phyloP scores from a whole-genome alignment of 64 coral and sea anemone genomes.

The Hydrozoanthus tunicans region DNA sequence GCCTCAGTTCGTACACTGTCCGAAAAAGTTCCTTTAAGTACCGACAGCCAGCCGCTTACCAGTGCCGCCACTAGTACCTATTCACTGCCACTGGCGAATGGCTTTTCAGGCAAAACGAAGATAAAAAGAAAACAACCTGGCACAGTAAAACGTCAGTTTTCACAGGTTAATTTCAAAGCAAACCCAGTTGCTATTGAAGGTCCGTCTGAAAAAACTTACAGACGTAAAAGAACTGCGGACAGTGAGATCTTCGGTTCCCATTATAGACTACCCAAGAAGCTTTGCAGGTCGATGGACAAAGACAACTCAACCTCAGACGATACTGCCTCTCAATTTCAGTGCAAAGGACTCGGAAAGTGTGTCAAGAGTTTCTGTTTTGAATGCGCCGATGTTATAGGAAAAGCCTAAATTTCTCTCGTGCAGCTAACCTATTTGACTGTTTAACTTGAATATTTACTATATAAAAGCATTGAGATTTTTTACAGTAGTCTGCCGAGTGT shows the following conservation, averaged over 20 bases:
- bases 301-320: not conserved
- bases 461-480: no score
- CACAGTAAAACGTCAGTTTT: not conserved
- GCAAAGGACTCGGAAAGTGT: constrained; percentile 6
- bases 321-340: not conserved
- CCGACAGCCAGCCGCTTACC: not conserved
- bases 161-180: not conserved
- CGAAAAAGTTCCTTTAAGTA: not conserved
- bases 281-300: not conserved
- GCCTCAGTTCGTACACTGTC: not conserved
- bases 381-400: not conserved
- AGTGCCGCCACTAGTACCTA: not conserved
- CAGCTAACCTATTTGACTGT: no score
- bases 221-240: constrained; percentile 45
- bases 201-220: not conserved
- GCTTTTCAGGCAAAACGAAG: not conserved
- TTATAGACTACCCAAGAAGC: constrained; percentile 15
- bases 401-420: no score
- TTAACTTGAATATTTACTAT: no score
- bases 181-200: not conserved
- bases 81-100: not conserved
- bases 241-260: not conserved
- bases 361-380: constrained; percentile 30
- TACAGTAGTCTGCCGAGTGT: no score
- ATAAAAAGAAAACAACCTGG: not conserved